Evolutionary conservation across 2,113 vertebrate genomes (phyloP), one percentile per base, ranked within the genome.

Genomic region (Brachypteracias leptosomus): DNA sequence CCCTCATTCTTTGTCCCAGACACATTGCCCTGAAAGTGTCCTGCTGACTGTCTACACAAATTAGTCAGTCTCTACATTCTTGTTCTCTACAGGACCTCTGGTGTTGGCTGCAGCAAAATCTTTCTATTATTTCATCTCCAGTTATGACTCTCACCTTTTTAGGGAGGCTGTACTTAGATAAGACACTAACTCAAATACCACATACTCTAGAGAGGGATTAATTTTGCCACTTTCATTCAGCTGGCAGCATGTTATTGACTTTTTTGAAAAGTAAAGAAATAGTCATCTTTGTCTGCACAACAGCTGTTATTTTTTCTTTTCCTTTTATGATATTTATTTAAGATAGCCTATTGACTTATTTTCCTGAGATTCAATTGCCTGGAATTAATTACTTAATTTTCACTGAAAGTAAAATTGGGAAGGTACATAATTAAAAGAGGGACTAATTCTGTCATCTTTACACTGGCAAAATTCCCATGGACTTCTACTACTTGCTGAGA

Each of bases 31-130:
- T 0, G 7, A 89, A 94, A 93, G 73, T 90, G 86, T 97, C 96
- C 95, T 82, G 93, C 90, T 96, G 92, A 92, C 95, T 96, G 96
- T 93, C 93, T 97, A 86, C 93, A 92, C 83, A 95, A 94, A 92
- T 92, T 88, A 97, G 85, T 72, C 85, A 92, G 80, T 78, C 92
- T 93, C 96, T 75, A 65, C 89, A 93, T 93, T 94, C 90, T 92
- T 89, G 68, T 52, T 93, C 93, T 94, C 93, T 94, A 70, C 93
- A 92, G 88, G 92, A 96, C 68, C 82, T 95, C 95, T 95, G 93
- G 52, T 87, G 80, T 79, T 96, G 96, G 96, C 96, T 93, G 83
- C 49, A 91, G 88, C 54, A 94, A 94, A 96, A 90, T 76, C 83
- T 93, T 95, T 96, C 95, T 94, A 97, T 93, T 93, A 96, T 97